Evolutionary conservation across 1,140 invertebrate species (phyloP).

Genomic region (Aethina tumida): DNA sequence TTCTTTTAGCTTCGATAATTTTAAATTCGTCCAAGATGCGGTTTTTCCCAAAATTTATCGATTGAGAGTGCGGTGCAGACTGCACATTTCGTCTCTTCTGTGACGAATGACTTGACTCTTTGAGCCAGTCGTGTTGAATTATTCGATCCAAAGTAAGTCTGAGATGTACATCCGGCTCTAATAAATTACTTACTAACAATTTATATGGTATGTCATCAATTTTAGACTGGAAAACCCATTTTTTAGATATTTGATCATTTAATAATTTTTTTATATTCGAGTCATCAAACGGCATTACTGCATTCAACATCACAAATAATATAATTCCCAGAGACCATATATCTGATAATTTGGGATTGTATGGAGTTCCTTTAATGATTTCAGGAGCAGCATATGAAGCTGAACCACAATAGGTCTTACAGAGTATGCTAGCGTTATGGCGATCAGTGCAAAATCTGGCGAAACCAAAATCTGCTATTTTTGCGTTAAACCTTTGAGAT

Average conservation of each 20-base stretch:
- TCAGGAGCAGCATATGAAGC: slow-evolving; percentile 75
- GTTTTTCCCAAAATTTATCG: no score
- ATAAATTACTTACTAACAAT: slow-evolving; percentile 57
- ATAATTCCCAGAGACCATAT: slow-evolving; percentile 76
- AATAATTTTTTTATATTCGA: slow-evolving; percentile 66
- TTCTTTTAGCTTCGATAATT: no score
- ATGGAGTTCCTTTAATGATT: slow-evolving; percentile 66
- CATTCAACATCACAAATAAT: slow-evolving; percentile 76
- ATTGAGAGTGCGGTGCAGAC: no score
- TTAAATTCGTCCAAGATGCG: no score
- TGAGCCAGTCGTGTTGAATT: slow-evolving; percentile 64
- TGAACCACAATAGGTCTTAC: slow-evolving; percentile 72
- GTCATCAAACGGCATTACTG: slow-evolving; percentile 85
- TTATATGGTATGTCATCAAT: slow-evolving; percentile 54
- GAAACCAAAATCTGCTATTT: slow-evolving; percentile 83
- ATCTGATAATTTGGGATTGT: slow-evolving; percentile 71
- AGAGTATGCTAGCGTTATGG: slow-evolving; percentile 54
- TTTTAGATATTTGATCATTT: slow-evolving; percentile 65
- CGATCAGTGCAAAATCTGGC: slow-evolving; percentile 61
- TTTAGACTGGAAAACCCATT: slow-evolving; percentile 63
- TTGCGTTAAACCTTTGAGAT: slow-evolving; percentile 66
- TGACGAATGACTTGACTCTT: no score
- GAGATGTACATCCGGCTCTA: slow-evolving; percentile 66
- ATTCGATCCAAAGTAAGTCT: slow-evolving; percentile 61
- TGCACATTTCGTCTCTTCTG: no score